Evolutionary conservation across 2,888 invertebrate genomes (phyloP).

Genomic region (Cacoxenus indagator): DNA sequence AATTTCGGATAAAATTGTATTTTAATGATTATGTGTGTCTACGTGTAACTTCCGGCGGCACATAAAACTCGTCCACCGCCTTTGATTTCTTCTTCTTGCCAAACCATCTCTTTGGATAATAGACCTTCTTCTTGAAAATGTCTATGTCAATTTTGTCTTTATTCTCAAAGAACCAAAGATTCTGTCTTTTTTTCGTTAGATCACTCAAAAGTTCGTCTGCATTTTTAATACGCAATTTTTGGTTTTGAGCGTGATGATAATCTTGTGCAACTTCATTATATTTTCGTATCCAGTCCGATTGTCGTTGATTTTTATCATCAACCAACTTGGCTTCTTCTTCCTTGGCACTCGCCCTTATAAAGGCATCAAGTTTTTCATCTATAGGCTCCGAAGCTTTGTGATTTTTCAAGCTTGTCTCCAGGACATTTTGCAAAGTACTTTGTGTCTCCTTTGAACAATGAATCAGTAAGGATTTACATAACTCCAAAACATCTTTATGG

Average conservation of each 20-base stretch:
- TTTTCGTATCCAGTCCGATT: no score
- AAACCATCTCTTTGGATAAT: conserved; percentile 70
- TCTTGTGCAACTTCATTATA: no score
- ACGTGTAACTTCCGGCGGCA: conserved; percentile 78
- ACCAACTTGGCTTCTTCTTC: conserved; percentile 65
- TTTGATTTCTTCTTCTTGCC: conserved; percentile 72
- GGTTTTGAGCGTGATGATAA: no score
- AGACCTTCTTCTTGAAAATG: conserved; percentile 76
- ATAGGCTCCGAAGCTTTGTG: conserved; percentile 37
- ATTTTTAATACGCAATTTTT: conserved; percentile 72
- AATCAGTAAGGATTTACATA: conserved; percentile 24
- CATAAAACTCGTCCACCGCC: conserved; percentile 75
- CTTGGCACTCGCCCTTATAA: conserved; percentile 50
- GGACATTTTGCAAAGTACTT: conserved; percentile 47
- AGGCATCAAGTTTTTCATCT: conserved; percentile 66
- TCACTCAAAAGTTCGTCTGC: conserved; percentile 73
- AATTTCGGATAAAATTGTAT: no score
- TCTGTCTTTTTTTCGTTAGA: conserved; percentile 75
- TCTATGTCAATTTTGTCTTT: conserved; percentile 81
- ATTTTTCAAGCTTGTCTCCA: conserved; percentile 51
- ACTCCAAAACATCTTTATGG: conserved; percentile 15
- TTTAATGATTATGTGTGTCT: no score
- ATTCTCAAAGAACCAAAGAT: conserved; percentile 86
- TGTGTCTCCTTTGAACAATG: conserved; percentile 19
- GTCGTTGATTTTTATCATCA: conserved; percentile 50